Percentiles rank a stretch among this genome's conserved stretches.
These are phyloP conservation scores for Catostomus latipinnis DNA, from an alignment of 2,797 vertebrate species.

Conservation along the genomic window DNA sequence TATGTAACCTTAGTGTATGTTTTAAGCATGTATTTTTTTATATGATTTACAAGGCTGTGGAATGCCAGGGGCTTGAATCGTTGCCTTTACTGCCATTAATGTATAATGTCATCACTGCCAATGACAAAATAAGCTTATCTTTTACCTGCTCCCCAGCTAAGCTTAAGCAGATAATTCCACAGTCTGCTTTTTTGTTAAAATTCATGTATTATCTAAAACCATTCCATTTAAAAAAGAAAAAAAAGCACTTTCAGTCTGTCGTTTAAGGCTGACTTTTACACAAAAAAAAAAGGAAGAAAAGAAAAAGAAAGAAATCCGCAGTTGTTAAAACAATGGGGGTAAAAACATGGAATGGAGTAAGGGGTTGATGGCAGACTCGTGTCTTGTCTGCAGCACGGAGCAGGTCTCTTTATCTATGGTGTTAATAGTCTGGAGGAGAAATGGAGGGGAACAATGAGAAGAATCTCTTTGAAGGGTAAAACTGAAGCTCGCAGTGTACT, in stretches of 20 bases:
- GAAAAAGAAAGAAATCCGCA: constrained; percentile 59
- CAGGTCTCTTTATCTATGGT: constrained; percentile 77
- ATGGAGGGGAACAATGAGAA: constrained; percentile 48
- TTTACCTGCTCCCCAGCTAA: constrained; percentile 52
- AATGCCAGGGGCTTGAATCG: constrained; percentile 73
- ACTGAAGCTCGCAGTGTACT: neutral
- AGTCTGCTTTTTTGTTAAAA: constrained; percentile 62
- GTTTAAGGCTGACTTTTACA: constrained; percentile 80
- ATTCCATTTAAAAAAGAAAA: constrained; percentile 83
- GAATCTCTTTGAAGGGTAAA: constrained; percentile 37
- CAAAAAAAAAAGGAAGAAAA: constrained; percentile 23
- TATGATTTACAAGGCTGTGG: constrained; percentile 75
- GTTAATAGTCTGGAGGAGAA: constrained; percentile 63
- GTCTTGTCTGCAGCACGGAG: constrained; percentile 71
- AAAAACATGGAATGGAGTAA: constrained; percentile 79
- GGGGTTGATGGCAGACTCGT: constrained; percentile 68
- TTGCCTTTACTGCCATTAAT: constrained; percentile 82
- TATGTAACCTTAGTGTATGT: constrained; percentile 75
- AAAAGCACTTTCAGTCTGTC: constrained; percentile 90
- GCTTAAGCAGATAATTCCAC: constrained; percentile 77
- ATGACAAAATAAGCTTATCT: constrained; percentile 75
- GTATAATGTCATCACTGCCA: constrained; percentile 82
- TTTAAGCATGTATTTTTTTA: constrained; percentile 76
- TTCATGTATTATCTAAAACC: constrained; percentile 79
- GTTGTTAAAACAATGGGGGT: constrained; percentile 68